A percentile compares a stretch with the other conserved stretches of the same genome.
Evolutionary conservation across 2,888 invertebrate genomes (phyloP).

Genomic region (Morinoia aosen): DNA sequence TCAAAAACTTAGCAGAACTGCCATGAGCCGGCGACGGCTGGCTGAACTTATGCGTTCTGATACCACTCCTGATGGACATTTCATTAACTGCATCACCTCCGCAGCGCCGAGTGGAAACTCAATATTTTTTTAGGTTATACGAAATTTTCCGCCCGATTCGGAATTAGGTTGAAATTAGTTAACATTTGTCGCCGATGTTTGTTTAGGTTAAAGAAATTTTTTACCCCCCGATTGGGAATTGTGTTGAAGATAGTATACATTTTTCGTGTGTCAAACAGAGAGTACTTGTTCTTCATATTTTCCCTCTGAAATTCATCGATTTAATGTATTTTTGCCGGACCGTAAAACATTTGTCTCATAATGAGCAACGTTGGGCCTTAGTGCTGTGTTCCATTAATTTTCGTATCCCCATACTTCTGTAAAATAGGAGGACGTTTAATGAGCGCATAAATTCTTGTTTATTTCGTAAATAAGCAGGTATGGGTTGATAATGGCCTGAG

Average conservation of each 20-base stretch:
- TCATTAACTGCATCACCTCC: slow-evolving; percentile 15
- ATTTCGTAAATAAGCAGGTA: background rate
- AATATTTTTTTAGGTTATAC: background rate
- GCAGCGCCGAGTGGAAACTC: background rate
- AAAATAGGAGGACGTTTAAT: background rate
- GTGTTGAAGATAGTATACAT: too few relatives aligned
- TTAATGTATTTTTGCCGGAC: background rate
- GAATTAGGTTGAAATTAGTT: too few relatives aligned
- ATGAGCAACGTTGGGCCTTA: background rate
- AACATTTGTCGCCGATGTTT: too few relatives aligned
- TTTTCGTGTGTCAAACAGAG: too few relatives aligned
- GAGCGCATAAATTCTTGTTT: background rate
- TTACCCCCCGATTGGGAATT: too few relatives aligned
- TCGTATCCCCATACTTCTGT: background rate
- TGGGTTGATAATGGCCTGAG: background rate
- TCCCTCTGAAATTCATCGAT: background rate
- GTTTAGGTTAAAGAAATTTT: too few relatives aligned
- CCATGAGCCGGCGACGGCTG: background rate
- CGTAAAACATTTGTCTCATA: background rate
- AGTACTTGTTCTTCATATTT: background rate
- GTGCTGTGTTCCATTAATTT: background rate
- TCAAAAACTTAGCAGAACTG: background rate
- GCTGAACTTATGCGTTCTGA: background rate
- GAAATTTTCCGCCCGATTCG: too few relatives aligned
- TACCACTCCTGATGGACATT: slow-evolving; percentile 7